These are phyloP conservation scores for Tiaroga cobitis DNA, from an alignment of 2,797 vertebrate species.

Conservation along the genomic window DNA sequence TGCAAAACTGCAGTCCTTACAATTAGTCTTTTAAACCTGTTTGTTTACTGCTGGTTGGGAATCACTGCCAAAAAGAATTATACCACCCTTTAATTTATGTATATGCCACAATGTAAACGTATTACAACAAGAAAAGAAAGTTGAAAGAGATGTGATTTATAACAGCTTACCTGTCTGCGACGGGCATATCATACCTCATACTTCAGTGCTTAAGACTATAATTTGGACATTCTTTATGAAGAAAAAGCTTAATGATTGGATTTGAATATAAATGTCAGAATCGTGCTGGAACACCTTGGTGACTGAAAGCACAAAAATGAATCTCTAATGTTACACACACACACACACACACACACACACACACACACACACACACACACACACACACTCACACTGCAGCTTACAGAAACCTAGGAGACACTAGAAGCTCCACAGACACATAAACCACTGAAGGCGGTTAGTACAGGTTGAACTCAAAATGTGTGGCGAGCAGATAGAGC, in stretches of 20 bases:
- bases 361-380: neutral
- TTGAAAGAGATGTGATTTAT: neutral
- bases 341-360: no score
- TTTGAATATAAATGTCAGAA: conserved; percentile 26
- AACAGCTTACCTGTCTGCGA: neutral
- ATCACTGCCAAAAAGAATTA: neutral
- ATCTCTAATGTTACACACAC: neutral
- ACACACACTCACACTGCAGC: neutral
- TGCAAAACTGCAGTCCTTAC: neutral
- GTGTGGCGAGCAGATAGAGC: conserved; percentile 9
- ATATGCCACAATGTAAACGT: neutral
- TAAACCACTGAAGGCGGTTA: neutral
- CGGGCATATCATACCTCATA: neutral
- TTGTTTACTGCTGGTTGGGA: neutral
- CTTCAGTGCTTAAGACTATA: neutral
- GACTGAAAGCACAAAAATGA: conserved; percentile 8
- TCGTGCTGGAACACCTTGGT: neutral
- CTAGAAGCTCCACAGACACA: neutral
- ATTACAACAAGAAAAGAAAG: neutral
- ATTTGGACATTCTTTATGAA: neutral
- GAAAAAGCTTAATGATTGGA: neutral
- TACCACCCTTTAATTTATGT: neutral
- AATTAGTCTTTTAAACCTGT: neutral
- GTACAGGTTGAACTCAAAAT: neutral
- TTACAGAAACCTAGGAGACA: conserved; percentile 9